phyloP scores from a whole-genome alignment of 2,797 vertebrate genomes.

The Paguma larvata region DNA sequence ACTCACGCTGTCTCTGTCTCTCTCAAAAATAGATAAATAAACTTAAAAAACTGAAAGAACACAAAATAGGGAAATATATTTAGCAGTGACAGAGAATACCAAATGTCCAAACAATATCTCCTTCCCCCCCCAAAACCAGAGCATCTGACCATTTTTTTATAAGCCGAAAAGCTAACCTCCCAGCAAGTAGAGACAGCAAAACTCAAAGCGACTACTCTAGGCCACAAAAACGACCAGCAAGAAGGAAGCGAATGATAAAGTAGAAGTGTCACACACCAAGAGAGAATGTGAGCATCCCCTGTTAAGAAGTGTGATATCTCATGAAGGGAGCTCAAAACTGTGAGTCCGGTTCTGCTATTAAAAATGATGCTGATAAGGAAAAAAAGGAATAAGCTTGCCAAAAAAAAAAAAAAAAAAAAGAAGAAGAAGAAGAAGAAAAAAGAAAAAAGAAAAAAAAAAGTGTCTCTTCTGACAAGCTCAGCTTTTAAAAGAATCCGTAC shows the following conservation, averaged over 20 bases:
- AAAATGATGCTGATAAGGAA: neutral
- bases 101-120: neutral
- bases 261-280: neutral
- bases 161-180: neutral
- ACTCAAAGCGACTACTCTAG: neutral
- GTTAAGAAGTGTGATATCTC: neutral
- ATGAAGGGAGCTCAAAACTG: constrained; percentile 3
- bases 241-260: neutral
- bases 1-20: too few species aligned
- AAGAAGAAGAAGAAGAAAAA: neutral
- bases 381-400: neutral
- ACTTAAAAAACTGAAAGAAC: neutral
- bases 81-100: neutral
- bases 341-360: neutral
- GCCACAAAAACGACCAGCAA: neutral
- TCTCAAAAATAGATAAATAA: neutral
- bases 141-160: neutral
- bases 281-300: neutral
- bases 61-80: neutral
- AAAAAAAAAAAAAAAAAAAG: neutral
- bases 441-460: neutral
- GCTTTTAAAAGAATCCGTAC: neutral
- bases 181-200: neutral
- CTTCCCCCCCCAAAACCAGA: neutral
- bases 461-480: neutral